These are phyloP conservation scores for Euzophera pinguis DNA, from an alignment of 2,888 invertebrate genomes.

Conservation along the genomic window DNA sequence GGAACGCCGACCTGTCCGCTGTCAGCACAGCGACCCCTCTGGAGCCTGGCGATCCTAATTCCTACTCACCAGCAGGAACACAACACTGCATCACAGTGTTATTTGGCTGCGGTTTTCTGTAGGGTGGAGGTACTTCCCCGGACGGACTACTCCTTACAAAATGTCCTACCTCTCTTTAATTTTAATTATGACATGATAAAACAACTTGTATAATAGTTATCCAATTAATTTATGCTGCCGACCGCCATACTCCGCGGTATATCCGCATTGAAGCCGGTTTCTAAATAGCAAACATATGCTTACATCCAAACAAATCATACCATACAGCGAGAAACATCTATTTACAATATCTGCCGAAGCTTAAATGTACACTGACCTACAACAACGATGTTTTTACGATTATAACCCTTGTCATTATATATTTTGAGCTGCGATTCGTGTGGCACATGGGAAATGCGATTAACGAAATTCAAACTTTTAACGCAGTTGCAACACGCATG, in stretches of 20 bases:
- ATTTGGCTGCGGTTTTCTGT: too few relatives aligned
- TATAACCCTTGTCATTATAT: not conserved
- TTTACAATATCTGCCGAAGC: constrained; percentile 4
- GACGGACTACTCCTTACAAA: too few relatives aligned
- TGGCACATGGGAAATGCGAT: not conserved
- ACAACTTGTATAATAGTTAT: constrained; percentile 17
- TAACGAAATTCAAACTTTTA: not conserved
- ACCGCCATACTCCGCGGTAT: not conserved
- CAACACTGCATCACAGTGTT: too few relatives aligned
- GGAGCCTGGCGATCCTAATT: too few relatives aligned
- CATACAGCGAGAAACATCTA: not conserved
- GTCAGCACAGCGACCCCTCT: too few relatives aligned
- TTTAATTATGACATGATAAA: too few relatives aligned
- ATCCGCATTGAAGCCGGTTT: constrained; percentile 2
- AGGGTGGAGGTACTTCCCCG: too few relatives aligned
- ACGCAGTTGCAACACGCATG: constrained; percentile 3
- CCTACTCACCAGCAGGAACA: too few relatives aligned
- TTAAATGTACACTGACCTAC: constrained; percentile 3
- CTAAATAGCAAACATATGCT: not conserved
- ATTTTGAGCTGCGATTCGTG: not conserved
- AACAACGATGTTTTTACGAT: not conserved
- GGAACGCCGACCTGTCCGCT: too few relatives aligned
- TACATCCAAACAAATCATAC: constrained; percentile 1
- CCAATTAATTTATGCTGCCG: constrained; percentile 4
- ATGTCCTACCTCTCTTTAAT: too few relatives aligned